Percentiles rank a stretch among this genome's conserved stretches.
phyloP scores from a whole-genome alignment of 2,113 vertebrate genomes.

The Lota lota region DNA sequence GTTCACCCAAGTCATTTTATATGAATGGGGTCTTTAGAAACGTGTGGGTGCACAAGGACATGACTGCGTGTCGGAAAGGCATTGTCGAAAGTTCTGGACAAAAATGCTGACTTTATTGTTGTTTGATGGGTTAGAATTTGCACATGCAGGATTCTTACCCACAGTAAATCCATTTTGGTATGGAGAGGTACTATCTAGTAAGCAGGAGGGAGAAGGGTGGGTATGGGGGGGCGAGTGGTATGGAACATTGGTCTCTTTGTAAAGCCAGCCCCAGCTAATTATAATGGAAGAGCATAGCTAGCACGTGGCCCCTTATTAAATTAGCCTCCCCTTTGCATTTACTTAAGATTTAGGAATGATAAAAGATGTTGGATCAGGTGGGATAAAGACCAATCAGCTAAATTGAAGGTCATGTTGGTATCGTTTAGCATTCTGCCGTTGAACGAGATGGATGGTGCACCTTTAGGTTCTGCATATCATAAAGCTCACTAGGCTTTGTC shows the following conservation, averaged over 20 bases:
- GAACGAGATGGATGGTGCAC: not conserved
- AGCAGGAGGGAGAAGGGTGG: not conserved
- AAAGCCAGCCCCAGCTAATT: slow-evolving; percentile 43
- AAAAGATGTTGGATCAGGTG: slow-evolving; percentile 40
- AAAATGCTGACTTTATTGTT: slow-evolving; percentile 5
- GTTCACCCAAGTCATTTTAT: no score
- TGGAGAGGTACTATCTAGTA: not conserved
- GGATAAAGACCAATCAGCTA: slow-evolving; percentile 58
- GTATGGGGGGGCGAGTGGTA: not conserved
- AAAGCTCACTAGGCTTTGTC: not conserved
- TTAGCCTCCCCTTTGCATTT: slow-evolving; percentile 45
- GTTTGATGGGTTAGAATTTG: slow-evolving; percentile 4
- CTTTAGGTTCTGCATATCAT: not conserved
- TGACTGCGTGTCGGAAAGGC: no score
- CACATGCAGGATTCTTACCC: not conserved
- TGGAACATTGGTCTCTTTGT: slow-evolving; percentile 2
- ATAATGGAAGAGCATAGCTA: slow-evolving; percentile 44
- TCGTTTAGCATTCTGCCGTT: slow-evolving; percentile 28
- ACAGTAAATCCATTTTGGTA: slow-evolving; percentile 7
- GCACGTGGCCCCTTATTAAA: slow-evolving; percentile 53
- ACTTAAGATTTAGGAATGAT: slow-evolving; percentile 50
- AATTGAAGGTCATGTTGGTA: slow-evolving; percentile 60
- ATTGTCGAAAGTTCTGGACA: not conserved
- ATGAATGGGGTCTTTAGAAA: no score
- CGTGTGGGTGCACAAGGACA: no score